Evolutionary conservation across 2,888 invertebrate species (phyloP).

Genomic region (Pollenia labialis): DNA sequence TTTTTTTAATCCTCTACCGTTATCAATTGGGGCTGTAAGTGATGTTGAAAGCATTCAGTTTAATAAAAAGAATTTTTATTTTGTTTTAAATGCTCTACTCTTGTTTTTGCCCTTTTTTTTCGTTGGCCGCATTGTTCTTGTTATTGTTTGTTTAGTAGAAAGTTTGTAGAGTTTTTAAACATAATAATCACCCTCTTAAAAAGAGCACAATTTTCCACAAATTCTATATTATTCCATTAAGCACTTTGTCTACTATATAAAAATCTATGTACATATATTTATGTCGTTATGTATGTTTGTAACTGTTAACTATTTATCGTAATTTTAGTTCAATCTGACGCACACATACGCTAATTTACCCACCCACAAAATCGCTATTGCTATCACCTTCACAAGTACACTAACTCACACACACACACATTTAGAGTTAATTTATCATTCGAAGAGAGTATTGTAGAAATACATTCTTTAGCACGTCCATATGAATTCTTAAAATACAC

Average conservation of each 20-base stretch:
- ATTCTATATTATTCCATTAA: background rate
- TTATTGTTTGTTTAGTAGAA: conserved; percentile 22
- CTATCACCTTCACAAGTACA: background rate
- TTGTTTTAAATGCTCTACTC: background rate
- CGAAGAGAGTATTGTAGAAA: conserved; percentile 3
- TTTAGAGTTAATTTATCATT: conserved; percentile 39
- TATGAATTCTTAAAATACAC: background rate
- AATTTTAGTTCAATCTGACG: conserved; percentile 9
- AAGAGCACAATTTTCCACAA: conserved; percentile 43
- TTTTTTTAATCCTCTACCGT: background rate
- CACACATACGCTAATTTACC: conserved; percentile 32
- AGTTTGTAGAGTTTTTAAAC: conserved; percentile 1
- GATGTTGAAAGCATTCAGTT: conserved; percentile 4
- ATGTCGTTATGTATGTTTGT: conserved; percentile 3
- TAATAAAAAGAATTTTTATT: conserved; percentile 5
- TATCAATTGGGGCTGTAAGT: conserved; percentile 24
- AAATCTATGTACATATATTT: background rate
- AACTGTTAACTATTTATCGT: conserved; percentile 2
- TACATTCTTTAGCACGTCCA: conserved; percentile 47
- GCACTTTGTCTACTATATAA: conserved; percentile 17
- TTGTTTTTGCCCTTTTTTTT: conserved; percentile 10
- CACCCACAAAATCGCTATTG: conserved; percentile 23
- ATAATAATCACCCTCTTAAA: conserved; percentile 13
- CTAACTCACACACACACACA: background rate
- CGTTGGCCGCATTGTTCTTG: conserved; percentile 1